Evolutionary conservation across 2,113 vertebrate species (phyloP), one percentile per base, ranked within the genome.

Genomic region (Calyptomena viridis): DNA sequence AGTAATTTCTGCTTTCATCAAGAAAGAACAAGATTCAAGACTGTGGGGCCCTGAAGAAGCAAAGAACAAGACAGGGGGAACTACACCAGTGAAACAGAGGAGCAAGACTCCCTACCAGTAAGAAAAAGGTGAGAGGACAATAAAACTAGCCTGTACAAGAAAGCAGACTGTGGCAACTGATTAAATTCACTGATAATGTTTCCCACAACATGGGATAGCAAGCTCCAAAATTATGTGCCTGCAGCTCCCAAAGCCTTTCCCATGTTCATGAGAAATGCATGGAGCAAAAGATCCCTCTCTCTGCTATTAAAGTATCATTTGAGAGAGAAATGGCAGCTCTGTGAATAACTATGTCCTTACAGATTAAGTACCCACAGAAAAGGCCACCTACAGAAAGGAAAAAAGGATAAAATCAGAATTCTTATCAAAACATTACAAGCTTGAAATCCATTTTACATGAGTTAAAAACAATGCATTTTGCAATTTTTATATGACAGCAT

Each of bases 1-100:
- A 74, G 40, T 90, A 88, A 91, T 93, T 93, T 95, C 90, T 95
- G 75, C 87, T 88, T 78, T 88, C 87, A 88, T 80, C 85, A 88
- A 89, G 52, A 84, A 77, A 53, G 50, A 85, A 50, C 37, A 93
- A 76, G 71, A 93, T 53, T 95, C 83, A 83, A 87, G 87, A 75
- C 80, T n/a, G 50, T 42, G 86, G 49, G 82, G 90, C 93, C 93
- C 90, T 86, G 58, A 83, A 83, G 72, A 73, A 87, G 63, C 67
- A 47, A 88, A 80, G 42, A 84, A 72, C 23, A 84, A 76, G 69
- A 77, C 0, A 31, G 24, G 33, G 27, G n/a, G 37, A 82, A 76
- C 67, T 53, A 72, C 14, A 69, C 6, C 75, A 88, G 53, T 28
- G 58, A 52, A 68, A 55, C 0, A 52, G 47, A 86, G 15, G 62